Base-by-base conservation (phyloP, 1,140 invertebrate species). In the Drosophila parabipectinata region DNA sequence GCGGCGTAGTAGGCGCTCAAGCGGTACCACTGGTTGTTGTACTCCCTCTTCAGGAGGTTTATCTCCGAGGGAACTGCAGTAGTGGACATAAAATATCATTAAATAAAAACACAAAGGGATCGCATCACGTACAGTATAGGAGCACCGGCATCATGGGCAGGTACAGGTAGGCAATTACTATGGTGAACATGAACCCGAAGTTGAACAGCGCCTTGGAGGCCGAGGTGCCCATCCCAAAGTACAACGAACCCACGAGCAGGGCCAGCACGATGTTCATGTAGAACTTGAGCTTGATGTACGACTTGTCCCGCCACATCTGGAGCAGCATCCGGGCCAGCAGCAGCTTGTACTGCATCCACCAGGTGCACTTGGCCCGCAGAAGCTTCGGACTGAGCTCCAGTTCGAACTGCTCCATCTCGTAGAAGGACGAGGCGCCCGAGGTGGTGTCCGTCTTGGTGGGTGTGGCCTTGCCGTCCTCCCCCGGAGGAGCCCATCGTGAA, bases 1-100 rank as follows among this genome's bases (percentile, higher is more conserved):
- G 98, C 97, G 8, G 96, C 94, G 91, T 97, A 98, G 90, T 99
- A 99, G 0, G 98, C 95, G 85, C 96, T 96, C 12, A 98, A 91
- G 24, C 95, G 95, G 92, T 98, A 99, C 98, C 98, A 99, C 75
- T 96, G 95, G 91, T 99, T 99, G 79, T 98, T 96, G 85, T 98
- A 96, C 92, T 99, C 98, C 57, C 97, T 93, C 75, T 97, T 97
- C 68, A 99, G 93, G 4, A 98, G 93, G 52, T 95, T 94, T 53
- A 98, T 96, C 93, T 99, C 97, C 21, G 95, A 93, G 1, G 98
- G 97, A 95, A 98, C 97, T 98, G 92, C 94, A 76, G 14, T 67
- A 10, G 28, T n/a, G 30, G 18, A 12, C 6, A 7, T n/a, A 60
- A 14, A 2, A 37, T 21, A 5, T 1, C 3, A 45, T 3, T 44